Evolutionary conservation across 2,797 vertebrate species (phyloP).

Genomic region (Cossypha caffra): DNA sequence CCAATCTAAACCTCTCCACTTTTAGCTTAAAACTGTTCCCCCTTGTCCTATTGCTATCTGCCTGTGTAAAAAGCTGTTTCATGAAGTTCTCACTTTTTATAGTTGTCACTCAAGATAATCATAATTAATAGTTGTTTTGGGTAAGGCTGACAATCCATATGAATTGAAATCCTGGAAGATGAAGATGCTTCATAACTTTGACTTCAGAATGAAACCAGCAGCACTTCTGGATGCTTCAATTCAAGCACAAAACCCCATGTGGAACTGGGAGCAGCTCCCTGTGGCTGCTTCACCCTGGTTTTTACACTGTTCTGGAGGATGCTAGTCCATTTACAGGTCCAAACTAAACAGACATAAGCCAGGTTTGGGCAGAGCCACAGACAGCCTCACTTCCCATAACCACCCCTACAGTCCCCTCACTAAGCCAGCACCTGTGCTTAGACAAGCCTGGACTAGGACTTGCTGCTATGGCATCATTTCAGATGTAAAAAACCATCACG

Average conservation of each 20-base stretch:
- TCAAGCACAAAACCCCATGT: fast-evolving
- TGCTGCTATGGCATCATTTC: background rate
- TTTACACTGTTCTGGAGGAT: background rate
- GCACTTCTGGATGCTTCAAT: background rate
- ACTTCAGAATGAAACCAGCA: background rate
- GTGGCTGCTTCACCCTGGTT: background rate
- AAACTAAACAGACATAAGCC: background rate
- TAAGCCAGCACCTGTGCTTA: background rate
- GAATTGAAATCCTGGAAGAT: background rate
- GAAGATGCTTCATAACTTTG: background rate
- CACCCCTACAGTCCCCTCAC: background rate
- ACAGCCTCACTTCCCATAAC: background rate
- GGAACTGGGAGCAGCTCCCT: background rate
- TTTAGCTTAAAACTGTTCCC: background rate
- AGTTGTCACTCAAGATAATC: background rate
- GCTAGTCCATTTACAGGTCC: background rate
- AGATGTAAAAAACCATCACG: background rate
- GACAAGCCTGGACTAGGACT: background rate
- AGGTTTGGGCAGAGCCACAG: background rate
- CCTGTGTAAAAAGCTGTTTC: fast-evolving
- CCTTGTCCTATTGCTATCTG: background rate
- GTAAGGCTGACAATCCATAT: background rate
- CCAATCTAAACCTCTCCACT: background rate
- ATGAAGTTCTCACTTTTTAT: background rate
- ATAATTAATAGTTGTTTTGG: background rate